Evolutionary conservation across 1,140 invertebrate species (phyloP).

Genomic region (Cephus cinctus): DNA sequence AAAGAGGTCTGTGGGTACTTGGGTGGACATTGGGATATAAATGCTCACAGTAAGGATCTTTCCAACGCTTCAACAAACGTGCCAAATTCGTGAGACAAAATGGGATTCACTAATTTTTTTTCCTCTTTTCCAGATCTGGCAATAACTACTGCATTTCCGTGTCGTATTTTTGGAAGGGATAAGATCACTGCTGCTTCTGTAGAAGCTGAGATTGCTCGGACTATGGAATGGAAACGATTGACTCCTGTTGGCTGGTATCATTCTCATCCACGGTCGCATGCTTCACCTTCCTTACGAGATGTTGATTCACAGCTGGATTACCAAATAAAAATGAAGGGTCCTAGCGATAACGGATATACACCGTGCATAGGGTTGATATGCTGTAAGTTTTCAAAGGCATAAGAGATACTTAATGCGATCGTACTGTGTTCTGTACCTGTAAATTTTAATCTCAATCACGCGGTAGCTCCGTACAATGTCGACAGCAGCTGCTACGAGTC

Average conservation of each 20-base stretch:
- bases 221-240: constrained; percentile 78
- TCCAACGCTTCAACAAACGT: neutral
- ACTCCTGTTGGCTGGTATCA: constrained; percentile 94
- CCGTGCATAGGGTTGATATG: constrained; percentile 92
- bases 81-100: no score
- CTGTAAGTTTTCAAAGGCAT: constrained; percentile 74
- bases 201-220: constrained; percentile 78
- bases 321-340: constrained; percentile 91
- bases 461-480: constrained; percentile 83
- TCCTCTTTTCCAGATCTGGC: constrained; percentile 68
- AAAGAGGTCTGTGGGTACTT: constrained; percentile 93
- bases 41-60: constrained; percentile 80
- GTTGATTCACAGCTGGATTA: constrained; percentile 92
- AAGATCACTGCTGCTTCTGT: constrained; percentile 69
- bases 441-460: no score
- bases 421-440: no score
- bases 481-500: constrained; percentile 76
- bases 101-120: no score
- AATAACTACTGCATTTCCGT: constrained; percentile 88
- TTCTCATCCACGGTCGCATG: constrained; percentile 86
- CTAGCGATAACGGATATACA: constrained; percentile 83
- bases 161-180: constrained; percentile 78
- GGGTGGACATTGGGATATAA: constrained; percentile 92
- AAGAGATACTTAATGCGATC: no score
- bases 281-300: constrained; percentile 86